Percentiles rank a stretch among this genome's conserved stretches.
Evolutionary conservation across 2,888 invertebrate species (phyloP).

Genomic region (Rhingia rostrata): DNA sequence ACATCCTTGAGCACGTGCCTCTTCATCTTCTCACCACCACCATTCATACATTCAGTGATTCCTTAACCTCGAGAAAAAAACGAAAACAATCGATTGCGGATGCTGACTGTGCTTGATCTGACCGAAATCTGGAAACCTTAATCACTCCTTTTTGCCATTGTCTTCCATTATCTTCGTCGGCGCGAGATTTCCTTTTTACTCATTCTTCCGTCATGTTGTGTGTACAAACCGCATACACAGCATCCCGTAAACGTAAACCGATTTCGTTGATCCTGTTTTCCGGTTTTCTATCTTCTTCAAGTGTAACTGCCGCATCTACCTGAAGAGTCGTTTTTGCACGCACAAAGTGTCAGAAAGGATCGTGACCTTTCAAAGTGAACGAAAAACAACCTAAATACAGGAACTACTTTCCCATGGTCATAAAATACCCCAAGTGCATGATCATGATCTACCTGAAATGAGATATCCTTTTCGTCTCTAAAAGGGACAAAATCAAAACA

Average conservation of each 20-base stretch:
- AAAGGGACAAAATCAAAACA: conserved; percentile 77
- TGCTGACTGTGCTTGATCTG: conserved; percentile 72
- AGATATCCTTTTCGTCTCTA: conserved; percentile 60
- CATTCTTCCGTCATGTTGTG: conserved; percentile 36
- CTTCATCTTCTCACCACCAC: conserved; percentile 24
- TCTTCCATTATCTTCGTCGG: conserved; percentile 34
- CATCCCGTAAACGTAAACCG: conserved; percentile 72
- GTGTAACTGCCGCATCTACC: conserved; percentile 59
- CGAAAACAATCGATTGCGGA: conserved; percentile 66
- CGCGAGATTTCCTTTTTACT: conserved; percentile 31
- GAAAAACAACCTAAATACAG: conserved; percentile 33
- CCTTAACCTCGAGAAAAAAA: conserved; percentile 3
- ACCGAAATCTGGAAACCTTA: conserved; percentile 72
- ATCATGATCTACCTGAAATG: conserved; percentile 67
- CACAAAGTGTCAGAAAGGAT: conserved; percentile 66
- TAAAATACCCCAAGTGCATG: conserved; percentile 2
- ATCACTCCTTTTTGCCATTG: conserved; percentile 70
- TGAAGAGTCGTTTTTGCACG: conserved; percentile 53
- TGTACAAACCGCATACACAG: conserved; percentile 65
- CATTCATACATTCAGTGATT: conserved; percentile 58
- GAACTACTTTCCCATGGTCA: conserved; percentile 62
- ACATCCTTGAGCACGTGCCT: conserved; percentile 73
- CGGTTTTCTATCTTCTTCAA: conserved; percentile 37
- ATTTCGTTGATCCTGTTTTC: conserved; percentile 69
- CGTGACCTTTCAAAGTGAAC: conserved; percentile 61